Evolutionary conservation across 2,888 invertebrate species (phyloP).

Genomic region (Gnatocerus cornutus): DNA sequence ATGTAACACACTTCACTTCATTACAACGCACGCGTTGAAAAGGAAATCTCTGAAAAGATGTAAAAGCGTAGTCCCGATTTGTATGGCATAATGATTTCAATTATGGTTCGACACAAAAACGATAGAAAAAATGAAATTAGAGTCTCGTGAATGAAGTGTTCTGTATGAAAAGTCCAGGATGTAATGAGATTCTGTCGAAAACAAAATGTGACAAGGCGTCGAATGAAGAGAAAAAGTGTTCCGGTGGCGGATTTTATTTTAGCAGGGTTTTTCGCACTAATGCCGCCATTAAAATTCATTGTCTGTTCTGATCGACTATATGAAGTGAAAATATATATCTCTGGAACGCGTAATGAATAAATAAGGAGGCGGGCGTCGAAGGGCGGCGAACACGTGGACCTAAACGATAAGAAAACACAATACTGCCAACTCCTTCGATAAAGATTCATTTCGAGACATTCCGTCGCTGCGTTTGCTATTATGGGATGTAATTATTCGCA

Average conservation of each 20-base stretch:
- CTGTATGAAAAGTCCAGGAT: constrained; percentile 13
- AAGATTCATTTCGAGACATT: constrained; percentile 63
- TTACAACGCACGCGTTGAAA: not conserved
- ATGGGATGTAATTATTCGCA: not conserved
- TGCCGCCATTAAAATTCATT: constrained; percentile 69
- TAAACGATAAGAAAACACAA: constrained; percentile 36
- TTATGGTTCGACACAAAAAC: constrained; percentile 8
- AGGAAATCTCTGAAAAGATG: not conserved
- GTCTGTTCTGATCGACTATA: constrained; percentile 69
- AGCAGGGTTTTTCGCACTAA: constrained; percentile 60
- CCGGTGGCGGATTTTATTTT: constrained; percentile 57
- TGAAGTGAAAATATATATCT: constrained; percentile 71
- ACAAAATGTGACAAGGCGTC: constrained; percentile 19
- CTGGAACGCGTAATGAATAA: constrained; percentile 67
- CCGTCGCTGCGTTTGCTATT: not conserved
- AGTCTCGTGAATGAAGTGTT: constrained; percentile 5
- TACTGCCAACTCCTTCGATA: constrained; percentile 63
- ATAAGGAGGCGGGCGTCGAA: constrained; percentile 52
- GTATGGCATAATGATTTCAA: constrained; percentile 25
- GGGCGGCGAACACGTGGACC: constrained; percentile 14
- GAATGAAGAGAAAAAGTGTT: constrained; percentile 48
- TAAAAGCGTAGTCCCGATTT: constrained; percentile 13
- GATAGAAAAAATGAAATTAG: constrained; percentile 22
- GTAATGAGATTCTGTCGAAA: constrained; percentile 25
- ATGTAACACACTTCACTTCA: too few relatives aligned